phyloP scores from a whole-genome alignment of 1,140 invertebrate genomes.

The Berghia stephanieae region DNA sequence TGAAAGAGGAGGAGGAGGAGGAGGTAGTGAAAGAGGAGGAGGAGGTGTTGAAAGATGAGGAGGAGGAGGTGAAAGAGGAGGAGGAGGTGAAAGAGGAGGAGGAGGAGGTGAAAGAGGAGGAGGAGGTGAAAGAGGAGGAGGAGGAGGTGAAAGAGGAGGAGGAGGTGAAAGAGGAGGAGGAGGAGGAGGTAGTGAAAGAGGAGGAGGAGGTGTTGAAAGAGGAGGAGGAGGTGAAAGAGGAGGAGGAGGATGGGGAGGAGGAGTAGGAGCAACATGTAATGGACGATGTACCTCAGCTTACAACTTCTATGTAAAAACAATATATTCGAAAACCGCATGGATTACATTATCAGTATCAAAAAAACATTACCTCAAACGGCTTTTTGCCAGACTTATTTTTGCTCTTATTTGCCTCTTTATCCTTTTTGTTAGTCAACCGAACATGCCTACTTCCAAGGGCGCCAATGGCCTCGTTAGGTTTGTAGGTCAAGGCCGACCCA shows the following conservation, averaged over 20 bases:
- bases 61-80: neutral
- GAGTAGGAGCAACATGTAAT: too few relatives aligned
- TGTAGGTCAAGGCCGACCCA: constrained; percentile 75
- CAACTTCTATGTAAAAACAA: too few relatives aligned
- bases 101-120: neutral
- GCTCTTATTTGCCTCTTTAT: constrained; percentile 37
- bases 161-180: neutral
- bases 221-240: neutral
- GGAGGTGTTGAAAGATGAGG: neutral
- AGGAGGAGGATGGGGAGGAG: neutral
- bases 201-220: neutral
- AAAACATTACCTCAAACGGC: constrained; percentile 72
- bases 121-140: too few relatives aligned
- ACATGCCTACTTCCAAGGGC: constrained; percentile 70
- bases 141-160: neutral
- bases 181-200: neutral
- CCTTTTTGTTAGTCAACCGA: constrained; percentile 70
- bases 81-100: neutral
- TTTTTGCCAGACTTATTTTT: constrained; percentile 66
- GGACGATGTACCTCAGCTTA: too few relatives aligned
- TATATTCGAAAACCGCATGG: too few relatives aligned
- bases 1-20: neutral
- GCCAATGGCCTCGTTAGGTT: constrained; percentile 83
- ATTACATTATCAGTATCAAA: too few relatives aligned
- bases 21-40: neutral